Evolutionary conservation across 2,113 vertebrate species (phyloP), one percentile per base, ranked within the genome.

Genomic region (Antechinus stuartii): DNA sequence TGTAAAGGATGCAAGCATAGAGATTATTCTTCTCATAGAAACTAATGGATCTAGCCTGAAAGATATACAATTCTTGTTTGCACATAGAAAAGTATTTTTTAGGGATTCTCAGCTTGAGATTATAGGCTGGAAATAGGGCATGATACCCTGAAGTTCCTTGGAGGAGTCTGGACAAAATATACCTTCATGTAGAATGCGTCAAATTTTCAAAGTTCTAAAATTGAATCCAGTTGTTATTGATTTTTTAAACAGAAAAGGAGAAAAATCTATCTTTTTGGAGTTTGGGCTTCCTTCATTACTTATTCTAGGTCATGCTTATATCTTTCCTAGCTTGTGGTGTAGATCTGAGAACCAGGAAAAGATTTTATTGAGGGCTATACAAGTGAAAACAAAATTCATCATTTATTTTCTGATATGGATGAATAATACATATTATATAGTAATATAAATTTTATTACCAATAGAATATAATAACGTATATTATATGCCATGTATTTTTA

Each of bases 211-310:
- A 25, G 91, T 57, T 93, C 61, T 94, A 96, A 93, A 92, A 95
- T 54, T 95, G 90, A 91, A 95, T 93, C 49, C 90, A 93, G 89
- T 27, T 35, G 6, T 92, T 94, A 95, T 24, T 94, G 95, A 93
- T 96, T 97, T 91, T 97, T 96, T 93, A 76, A 93, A 47, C 35
- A 4, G 3, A 91, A 92, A 93, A 54, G 90, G 89, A 93, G 89
- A 42, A 84, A 84, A 84, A 84, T 42, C 68, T 91, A 46, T 54
- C 84, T 2, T 0, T 23, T 0, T 0, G 24, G 49, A 11, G 35
- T 25, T 8, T n/a, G 23, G 24, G 26, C 61, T 93, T 93, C 53
- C 53, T 52, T 89, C 19, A 0, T 53, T 10, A 0, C 91, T 93
- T 57, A 35, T 94, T 94, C 54, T 90, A 90, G 94, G 54, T 22